phyloP scores from a whole-genome alignment of 2,797 vertebrate genomes.

The Gallinago stenura region DNA sequence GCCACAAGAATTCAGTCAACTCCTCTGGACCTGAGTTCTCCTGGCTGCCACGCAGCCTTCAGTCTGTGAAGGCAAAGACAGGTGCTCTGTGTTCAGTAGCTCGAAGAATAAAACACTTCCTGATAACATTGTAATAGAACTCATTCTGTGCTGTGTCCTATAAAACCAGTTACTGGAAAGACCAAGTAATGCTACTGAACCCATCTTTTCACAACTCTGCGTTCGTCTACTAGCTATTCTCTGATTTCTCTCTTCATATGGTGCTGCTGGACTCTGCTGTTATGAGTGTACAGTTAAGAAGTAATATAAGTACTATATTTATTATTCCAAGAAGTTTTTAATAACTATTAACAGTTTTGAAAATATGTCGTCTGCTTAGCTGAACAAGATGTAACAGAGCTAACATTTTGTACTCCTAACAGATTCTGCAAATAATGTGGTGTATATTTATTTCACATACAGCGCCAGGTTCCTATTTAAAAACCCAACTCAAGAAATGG shows the following conservation, averaged over 20 bases:
- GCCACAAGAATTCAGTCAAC: background rate
- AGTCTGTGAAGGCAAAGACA: background rate
- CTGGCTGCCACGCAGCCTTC: background rate
- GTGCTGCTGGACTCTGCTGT: conserved; percentile 38
- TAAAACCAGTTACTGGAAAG: background rate
- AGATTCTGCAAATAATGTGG: conserved; percentile 47
- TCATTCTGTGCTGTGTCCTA: background rate
- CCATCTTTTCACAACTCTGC: background rate
- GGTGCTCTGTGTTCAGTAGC: background rate
- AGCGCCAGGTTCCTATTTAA: conserved; percentile 57
- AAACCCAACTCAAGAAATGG: conserved; percentile 5
- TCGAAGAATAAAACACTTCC: background rate
- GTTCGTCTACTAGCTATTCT: background rate
- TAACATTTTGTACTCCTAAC: conserved; percentile 72
- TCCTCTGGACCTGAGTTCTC: background rate
- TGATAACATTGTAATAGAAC: background rate
- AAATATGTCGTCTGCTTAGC: conserved; percentile 68
- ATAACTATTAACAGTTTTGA: conserved; percentile 75
- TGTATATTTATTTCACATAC: conserved; percentile 67
- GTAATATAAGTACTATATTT: conserved; percentile 69
- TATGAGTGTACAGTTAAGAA: conserved; percentile 62
- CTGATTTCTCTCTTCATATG: background rate
- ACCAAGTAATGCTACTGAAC: background rate
- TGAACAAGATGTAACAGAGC: conserved; percentile 75
- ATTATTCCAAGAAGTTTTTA: conserved; percentile 67